Evolutionary conservation across 2,113 vertebrate species (phyloP).

Genomic region (Monarcha castaneiventris): DNA sequence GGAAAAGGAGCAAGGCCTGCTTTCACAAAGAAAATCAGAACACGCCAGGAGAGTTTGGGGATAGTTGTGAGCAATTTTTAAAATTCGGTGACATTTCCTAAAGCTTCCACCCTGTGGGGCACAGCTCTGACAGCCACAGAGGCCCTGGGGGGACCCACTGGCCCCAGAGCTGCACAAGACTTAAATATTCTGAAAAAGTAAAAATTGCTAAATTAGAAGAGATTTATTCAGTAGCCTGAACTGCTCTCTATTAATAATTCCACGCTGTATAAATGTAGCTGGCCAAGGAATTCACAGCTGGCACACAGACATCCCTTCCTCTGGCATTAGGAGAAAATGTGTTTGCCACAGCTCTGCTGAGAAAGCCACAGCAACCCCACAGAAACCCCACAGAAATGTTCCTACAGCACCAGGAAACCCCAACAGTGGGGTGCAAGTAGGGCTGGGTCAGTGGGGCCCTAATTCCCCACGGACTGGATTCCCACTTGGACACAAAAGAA

Average conservation of each 20-base stretch:
- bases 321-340: background rate
- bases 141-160: background rate
- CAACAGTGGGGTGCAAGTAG: too few species aligned
- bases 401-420: background rate
- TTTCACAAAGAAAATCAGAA: background rate
- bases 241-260: constrained; percentile 16
- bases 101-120: background rate
- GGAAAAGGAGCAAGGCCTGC: background rate
- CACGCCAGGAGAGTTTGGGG: background rate
- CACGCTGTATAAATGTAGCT: background rate
- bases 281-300: constrained; percentile 32
- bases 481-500: too few species aligned
- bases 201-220: background rate
- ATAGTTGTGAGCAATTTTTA: background rate
- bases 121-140: background rate
- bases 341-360: background rate
- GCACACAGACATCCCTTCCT: background rate
- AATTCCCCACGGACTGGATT: background rate
- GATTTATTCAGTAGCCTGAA: background rate
- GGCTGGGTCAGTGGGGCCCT: background rate
- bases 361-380: constrained; percentile 3
- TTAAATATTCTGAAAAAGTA: background rate
- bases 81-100: background rate
- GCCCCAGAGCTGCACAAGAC: background rate
- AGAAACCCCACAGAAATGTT: background rate